Base-by-base conservation (phyloP, 37 sponge, comb jelly and placozoan genomes). In the Diacarnus erythraeanus region DNA sequence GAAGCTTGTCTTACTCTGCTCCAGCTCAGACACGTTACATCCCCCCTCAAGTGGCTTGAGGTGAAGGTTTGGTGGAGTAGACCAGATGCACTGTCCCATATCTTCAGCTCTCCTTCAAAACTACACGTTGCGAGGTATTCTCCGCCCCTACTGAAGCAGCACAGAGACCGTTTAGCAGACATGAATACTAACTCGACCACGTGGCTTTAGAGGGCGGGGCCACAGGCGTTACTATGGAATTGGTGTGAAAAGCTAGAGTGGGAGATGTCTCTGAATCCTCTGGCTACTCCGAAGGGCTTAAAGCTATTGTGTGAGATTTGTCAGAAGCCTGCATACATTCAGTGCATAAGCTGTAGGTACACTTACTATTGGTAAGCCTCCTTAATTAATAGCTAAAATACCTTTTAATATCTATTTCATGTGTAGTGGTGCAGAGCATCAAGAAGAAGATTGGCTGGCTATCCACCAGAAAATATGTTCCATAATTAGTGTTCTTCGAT, bases 241-340 rank as follows among this genome's bases (percentile, higher is more conserved):
- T 20, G 37, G 4, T 3, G 4, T 5, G 2, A 10, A 5, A 34
- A 33, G 20, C n/a, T n/a, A n/a, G n/a, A n/a, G n/a, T n/a, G n/a
- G n/a, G n/a, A n/a, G 61, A 68, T 69, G 69, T 25, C 69, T 31
- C 51, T 94, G 27, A 94, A 94, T 80, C 95, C 95, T 27, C 68
- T 94, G 18, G 91, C 95, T 9, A 87, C 71, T 67, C 91, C 95
- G 0, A 90, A 90, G 36, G 95, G 95, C 1, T 43, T 68, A 25
- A 90, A 90, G 80, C 39, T 85, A 0, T 41, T 81, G 20, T 94
- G 95, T 76, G 91, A 94, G 59, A 57, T 94, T 8, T 94, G 95
- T 75, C 95, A 90, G 76, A 87, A 94, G 30, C 91, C 91, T 39
- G 95, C 95, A 9, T 51, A 78, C 65, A 23, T 90, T 6, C 88